Evolutionary conservation across 2,797 vertebrate genomes (phyloP).

Genomic region (Odontamblyopus rebecca): DNA sequence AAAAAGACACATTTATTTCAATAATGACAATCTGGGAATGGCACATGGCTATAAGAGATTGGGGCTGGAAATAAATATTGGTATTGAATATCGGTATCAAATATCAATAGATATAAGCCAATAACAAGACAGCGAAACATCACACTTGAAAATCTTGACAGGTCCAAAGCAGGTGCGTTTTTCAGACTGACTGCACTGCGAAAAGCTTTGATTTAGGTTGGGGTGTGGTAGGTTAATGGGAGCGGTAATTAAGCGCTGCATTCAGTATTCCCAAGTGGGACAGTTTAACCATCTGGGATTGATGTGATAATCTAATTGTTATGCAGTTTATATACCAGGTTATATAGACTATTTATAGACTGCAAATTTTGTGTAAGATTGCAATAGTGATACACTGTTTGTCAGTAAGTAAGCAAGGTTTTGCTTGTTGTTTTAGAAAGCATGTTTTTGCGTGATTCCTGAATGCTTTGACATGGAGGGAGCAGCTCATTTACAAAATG

Average conservation of each 20-base stretch:
- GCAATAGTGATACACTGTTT: not conserved
- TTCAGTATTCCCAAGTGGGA: constrained; percentile 16
- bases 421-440: constrained; percentile 22
- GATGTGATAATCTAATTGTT: constrained; percentile 16
- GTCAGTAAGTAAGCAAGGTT: constrained; percentile 31
- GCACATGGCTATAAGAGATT: too few relatives aligned
- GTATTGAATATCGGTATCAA: too few relatives aligned
- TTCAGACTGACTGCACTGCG: constrained; percentile 21
- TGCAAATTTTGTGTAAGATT: constrained; percentile 18
- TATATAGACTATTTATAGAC: not conserved
- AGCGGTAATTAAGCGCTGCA: constrained; percentile 22
- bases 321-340: not conserved
- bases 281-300: constrained; percentile 18
- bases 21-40: too few relatives aligned
- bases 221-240: constrained; percentile 32
- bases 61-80: too few relatives aligned
- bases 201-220: constrained; percentile 31
- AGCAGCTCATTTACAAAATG: constrained; percentile 55
- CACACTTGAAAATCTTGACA: too few relatives aligned
- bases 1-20: too few relatives aligned
- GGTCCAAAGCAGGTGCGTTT: constrained; percentile 27
- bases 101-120: too few relatives aligned
- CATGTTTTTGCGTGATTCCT: constrained; percentile 31
- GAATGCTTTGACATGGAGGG: constrained; percentile 31
- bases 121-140: too few relatives aligned